Conservation (phyloP, 2,888 invertebrate genomes). For the Pseudeuparius sepicola region DNA sequence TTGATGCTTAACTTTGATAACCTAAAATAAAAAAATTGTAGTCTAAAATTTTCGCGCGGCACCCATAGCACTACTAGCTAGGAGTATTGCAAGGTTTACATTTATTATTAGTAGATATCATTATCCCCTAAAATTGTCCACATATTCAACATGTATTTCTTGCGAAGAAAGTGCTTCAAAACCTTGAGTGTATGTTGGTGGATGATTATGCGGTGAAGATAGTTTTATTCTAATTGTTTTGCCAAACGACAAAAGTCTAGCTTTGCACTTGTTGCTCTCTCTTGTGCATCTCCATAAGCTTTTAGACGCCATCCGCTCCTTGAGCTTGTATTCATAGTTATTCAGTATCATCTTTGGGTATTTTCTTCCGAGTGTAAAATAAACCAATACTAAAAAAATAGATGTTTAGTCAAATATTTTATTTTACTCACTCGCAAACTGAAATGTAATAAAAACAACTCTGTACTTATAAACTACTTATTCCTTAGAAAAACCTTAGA, state of each 20-base stretch:
- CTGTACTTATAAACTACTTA: no score
- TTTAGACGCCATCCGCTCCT: slow-evolving; percentile 17
- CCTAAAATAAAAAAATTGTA: no score
- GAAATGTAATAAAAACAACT: no score
- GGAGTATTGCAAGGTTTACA: no score
- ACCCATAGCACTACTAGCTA: no score
- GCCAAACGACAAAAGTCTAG: slow-evolving; percentile 23
- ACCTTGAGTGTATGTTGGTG: slow-evolving; percentile 13
- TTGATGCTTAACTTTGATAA: no score
- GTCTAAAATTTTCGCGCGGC: no score
- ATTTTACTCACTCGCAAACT: no score
- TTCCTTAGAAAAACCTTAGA: no score
- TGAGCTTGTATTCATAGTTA: slow-evolving; percentile 20
- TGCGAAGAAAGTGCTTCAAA: slow-evolving; percentile 14
- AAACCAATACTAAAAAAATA: no score
- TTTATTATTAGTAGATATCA: slow-evolving; percentile 3
- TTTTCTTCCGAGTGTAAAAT: slow-evolving; percentile 23
- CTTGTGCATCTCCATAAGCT: slow-evolving; percentile 26
- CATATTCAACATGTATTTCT: slow-evolving; percentile 12
- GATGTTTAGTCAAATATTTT: no score
- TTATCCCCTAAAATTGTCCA: slow-evolving; percentile 6
- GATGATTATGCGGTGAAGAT: slow-evolving; percentile 23
- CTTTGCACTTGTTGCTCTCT: slow-evolving; percentile 24
- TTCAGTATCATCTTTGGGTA: slow-evolving; percentile 25
- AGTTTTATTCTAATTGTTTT: slow-evolving; percentile 22